phyloP scores from a whole-genome alignment of 92 coral and sea anemone genomes.

The Epizoanthus ramosus region DNA sequence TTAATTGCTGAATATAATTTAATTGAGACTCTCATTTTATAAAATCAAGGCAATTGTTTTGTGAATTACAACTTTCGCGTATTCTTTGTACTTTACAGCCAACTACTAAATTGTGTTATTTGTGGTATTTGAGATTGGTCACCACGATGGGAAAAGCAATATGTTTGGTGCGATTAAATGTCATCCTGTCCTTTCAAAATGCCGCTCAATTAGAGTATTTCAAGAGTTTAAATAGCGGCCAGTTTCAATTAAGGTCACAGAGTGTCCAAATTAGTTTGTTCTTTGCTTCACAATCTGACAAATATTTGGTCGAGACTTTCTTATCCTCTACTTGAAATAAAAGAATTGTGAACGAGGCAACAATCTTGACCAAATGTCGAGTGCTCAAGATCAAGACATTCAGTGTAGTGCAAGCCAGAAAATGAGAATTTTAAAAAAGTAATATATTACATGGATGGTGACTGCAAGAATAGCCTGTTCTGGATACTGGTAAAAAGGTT shows the following conservation, averaged over 20 bases:
- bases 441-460: no score
- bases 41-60: not conserved
- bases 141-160: not conserved
- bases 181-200: slow-evolving; percentile 8
- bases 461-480: no score
- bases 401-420: not conserved
- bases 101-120: not conserved
- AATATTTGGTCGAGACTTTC: slow-evolving; percentile 13
- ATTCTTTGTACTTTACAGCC: not conserved
- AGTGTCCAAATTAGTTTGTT: slow-evolving; percentile 30
- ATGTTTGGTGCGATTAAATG: not conserved
- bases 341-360: not conserved
- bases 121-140: not conserved
- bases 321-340: not conserved
- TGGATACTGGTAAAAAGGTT: not conserved
- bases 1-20: not conserved
- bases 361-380: not conserved
- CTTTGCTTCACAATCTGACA: not conserved
- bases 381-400: not conserved
- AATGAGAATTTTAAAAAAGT: not conserved
- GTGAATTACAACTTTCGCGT: not conserved
- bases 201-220: slow-evolving; percentile 11
- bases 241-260: not conserved
- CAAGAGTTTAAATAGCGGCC: slow-evolving; percentile 3
- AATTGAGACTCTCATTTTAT: not conserved